Evolutionary conservation across 2,888 invertebrate genomes (phyloP), one percentile per base, ranked within the genome.

Genomic region (Gastracanthus pulcherrimus): DNA sequence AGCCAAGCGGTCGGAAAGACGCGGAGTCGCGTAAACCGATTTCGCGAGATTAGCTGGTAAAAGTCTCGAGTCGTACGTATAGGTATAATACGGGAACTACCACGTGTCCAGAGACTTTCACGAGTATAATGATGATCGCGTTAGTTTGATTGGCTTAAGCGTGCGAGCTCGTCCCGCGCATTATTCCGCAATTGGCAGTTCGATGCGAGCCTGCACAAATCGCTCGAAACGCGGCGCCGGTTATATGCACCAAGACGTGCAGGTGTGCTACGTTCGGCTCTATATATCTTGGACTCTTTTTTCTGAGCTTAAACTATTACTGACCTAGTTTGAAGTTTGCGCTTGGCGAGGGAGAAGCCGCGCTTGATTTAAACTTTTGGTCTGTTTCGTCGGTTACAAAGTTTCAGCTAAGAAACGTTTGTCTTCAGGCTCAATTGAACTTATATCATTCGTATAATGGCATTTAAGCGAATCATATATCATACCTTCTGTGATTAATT

Each of bases 121-220:
- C 41, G 38, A 19, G 16, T 34, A 29, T 34, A 55, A 38, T 76
- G 70, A 77, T 41, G 76, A 84, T 76, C 76, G 60, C 79, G 70
- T 84, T 72, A 82, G 41, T 23, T 38, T 82, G 81, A 82, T 81
- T 75, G 79, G 82, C 81, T 84, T 81, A 82, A 69, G 69, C 38
- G 45, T 5, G 16, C 36, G 36, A 13, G 45, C 45, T 3, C 11
- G 6, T 16, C 2, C 11, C 45, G 38, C 41, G 60, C 31, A n/a
- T n/a, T n/a, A n/a, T n/a, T 38, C 60, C 31, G 41, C 23, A 36
- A 76, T 66, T 67, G 76, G 36, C 76, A 67, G 55, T 38, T 67
- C 13, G 51, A 26, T 11, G 36, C 48, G 34, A 55, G 51, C 55
- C n/a, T 13, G 29, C 41, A n/a, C 16, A 2, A 66, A 66, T 75